Conservation (phyloP, 2,797 vertebrate genomes). For the Acropternis orthonyx region DNA sequence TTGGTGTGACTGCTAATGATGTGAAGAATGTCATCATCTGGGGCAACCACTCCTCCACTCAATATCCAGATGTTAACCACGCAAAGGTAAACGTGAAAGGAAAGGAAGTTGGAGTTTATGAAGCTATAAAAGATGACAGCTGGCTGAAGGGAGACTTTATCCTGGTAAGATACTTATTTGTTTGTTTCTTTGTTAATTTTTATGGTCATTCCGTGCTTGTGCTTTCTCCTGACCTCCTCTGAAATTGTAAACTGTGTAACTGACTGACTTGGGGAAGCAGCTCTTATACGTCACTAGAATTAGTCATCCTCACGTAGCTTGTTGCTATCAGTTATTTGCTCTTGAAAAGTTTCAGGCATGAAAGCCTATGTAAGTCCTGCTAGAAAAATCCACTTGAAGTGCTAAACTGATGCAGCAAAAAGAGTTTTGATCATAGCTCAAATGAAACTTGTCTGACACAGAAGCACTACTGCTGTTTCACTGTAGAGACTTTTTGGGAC, state of each 20-base stretch:
- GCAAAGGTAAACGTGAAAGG: slow-evolving; percentile 85
- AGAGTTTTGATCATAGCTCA: background rate
- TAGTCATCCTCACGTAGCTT: background rate
- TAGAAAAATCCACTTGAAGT: background rate
- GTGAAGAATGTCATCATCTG: slow-evolving; percentile 97
- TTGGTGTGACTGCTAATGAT: slow-evolving; percentile 83
- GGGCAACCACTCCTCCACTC: slow-evolving; percentile 97
- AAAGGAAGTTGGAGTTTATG: slow-evolving; percentile 85
- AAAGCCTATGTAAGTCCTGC: background rate
- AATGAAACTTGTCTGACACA: background rate
- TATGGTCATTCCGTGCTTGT: background rate
- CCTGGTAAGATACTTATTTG: slow-evolving; percentile 75
- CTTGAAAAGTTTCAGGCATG: background rate
- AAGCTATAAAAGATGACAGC: slow-evolving; percentile 89
- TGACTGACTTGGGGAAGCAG: background rate
- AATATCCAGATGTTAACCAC: slow-evolving; percentile 94
- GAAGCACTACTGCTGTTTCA: background rate
- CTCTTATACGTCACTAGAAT: background rate
- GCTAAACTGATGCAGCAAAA: background rate
- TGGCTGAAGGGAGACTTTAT: slow-evolving; percentile 96
- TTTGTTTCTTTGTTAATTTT: too few relatives aligned
- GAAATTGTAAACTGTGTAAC: background rate
- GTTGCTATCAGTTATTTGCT: background rate
- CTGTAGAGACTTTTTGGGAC: accelerated
- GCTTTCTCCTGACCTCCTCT: background rate